Evolutionary conservation across 2,888 invertebrate genomes (phyloP), one percentile per base, ranked within the genome.

Genomic region (Drosophila buzzatii): DNA sequence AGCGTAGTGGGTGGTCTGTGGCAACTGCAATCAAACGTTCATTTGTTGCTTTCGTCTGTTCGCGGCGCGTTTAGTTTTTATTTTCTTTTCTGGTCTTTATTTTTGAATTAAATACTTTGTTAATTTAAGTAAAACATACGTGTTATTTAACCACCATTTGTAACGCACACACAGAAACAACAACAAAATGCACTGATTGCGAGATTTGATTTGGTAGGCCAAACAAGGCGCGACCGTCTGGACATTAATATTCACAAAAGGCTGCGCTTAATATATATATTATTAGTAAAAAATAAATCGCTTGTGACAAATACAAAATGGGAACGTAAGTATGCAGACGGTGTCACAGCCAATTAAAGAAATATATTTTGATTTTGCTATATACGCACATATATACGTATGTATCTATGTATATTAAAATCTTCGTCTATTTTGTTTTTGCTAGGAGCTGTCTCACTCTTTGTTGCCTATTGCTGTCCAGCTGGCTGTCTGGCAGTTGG

Each of bases 161-260:
- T 12, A n/a, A 9, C 23, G 23, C 16, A 9, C n/a, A 33, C 27
- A 53, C 37, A 52, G 59, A 64, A 64, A 53, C 39, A 4, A 47
- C 33, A 20, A 9, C 52, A 77, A 57, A 61, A 83, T 80, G 87
- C 73, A 44, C 39, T 83, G 73, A 86, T 9, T 53, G 37, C 31
- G 37, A 65, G 44, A 65, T 62, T 60, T 60, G 39, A 55, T 62
- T 45, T 18, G 33, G 45, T 27, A 47, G 35, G 35, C 68, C 79
- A 62, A 81, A 78, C 51, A 76, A 76, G 87, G 81, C 75, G 82
- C 69, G 66, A 52, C 75, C 35, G 45, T 56, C 61, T 72, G 41
- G 44, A 53, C 37, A 89, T 90, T 85, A 64, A 77, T 68, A 89
- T 83, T 90, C 81, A 89, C 57, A 63, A 70, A 77, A 72, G 79